A percentile compares a stretch with the other conserved stretches of the same genome.
These are phyloP conservation scores for Pyrocephalus nanus DNA, from an alignment of 2,797 vertebrate species.

Conservation along the genomic window DNA sequence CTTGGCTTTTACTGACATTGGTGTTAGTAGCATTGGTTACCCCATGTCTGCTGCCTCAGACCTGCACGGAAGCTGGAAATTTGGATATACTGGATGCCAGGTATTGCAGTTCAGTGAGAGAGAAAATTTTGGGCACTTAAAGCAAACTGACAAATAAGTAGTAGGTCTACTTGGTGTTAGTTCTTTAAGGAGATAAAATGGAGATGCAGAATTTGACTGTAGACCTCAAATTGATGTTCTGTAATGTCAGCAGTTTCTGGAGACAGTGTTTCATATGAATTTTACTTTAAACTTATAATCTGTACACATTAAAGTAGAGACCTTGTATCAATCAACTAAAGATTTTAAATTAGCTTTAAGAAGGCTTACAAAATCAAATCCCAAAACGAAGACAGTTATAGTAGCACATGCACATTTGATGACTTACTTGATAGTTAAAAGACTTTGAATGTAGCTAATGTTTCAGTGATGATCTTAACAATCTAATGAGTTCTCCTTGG, in stretches of 20 bases:
- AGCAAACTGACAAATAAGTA: not conserved
- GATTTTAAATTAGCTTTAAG: not conserved
- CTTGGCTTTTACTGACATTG: slow-evolving; percentile 94
- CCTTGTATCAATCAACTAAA: not conserved
- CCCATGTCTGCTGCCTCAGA: slow-evolving; percentile 98
- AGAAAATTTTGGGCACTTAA: not conserved
- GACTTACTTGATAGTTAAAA: not conserved
- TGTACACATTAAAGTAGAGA: not conserved
- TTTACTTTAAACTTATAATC: not conserved
- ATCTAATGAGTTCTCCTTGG: not conserved
- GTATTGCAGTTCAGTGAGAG: slow-evolving; percentile 69
- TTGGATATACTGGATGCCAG: slow-evolving; percentile 93
- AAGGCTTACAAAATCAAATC: not conserved
- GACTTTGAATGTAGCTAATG: not conserved
- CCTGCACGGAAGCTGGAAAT: slow-evolving; percentile 95
- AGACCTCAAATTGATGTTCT: not conserved
- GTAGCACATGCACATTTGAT: not conserved
- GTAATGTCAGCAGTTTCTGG: not conserved
- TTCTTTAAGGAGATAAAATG: not conserved
- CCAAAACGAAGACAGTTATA: not conserved
- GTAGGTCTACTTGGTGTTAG: not conserved
- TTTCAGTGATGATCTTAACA: not conserved
- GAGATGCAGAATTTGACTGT: not conserved
- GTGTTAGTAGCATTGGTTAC: slow-evolving; percentile 94
- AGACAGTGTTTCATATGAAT: not conserved